Conservation (phyloP, 2,797 vertebrate species). For the Platalea minor region DNA sequence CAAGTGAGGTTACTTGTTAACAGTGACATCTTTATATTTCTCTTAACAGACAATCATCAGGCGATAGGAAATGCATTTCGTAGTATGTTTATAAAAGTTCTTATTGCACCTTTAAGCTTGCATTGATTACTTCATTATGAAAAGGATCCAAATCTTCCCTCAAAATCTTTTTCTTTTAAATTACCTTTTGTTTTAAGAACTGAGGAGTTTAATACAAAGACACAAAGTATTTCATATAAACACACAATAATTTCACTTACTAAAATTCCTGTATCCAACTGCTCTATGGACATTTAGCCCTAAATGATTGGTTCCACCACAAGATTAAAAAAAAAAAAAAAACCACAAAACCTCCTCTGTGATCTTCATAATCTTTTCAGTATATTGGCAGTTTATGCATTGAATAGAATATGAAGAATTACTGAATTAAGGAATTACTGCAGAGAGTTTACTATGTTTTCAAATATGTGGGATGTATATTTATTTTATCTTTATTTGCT, state of each 20-base stretch:
- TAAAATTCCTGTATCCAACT: background rate
- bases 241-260: background rate
- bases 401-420: constrained; percentile 75
- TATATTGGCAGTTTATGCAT: constrained; percentile 70
- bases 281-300: background rate
- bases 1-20: background rate
- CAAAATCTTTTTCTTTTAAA: background rate
- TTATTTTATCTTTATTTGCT: constrained; percentile 71
- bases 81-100: background rate
- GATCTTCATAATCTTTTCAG: constrained; percentile 69
- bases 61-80: background rate
- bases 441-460: constrained; percentile 57
- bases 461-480: constrained; percentile 34
- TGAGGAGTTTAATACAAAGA: background rate
- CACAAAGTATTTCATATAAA: background rate
- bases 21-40: background rate
- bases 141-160: background rate
- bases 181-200: background rate
- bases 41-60: background rate
- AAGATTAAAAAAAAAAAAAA: background rate
- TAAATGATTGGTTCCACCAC: background rate
- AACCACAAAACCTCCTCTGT: constrained; percentile 3
- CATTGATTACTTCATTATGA: background rate
- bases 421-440: constrained; percentile 72
- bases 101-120: background rate